Conservation (phyloP, 2,797 vertebrate species). For the Poecilia velifera region DNA sequence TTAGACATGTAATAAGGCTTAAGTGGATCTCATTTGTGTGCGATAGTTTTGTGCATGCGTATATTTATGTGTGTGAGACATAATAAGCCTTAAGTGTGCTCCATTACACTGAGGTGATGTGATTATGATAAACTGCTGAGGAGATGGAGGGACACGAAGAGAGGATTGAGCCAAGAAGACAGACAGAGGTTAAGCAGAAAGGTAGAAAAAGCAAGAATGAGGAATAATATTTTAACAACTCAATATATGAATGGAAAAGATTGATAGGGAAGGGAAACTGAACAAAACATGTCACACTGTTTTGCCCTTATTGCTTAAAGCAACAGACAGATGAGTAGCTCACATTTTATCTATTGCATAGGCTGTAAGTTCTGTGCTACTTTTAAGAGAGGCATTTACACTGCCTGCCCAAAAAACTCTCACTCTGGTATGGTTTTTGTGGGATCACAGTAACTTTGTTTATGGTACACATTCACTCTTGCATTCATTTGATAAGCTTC, state of each 20-base stretch:
- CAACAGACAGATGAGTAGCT: slow-evolving; percentile 9
- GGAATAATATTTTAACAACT: background rate
- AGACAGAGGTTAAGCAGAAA: slow-evolving; percentile 4
- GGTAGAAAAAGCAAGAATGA: background rate
- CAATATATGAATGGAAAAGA: background rate
- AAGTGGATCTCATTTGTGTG: slow-evolving; percentile 64
- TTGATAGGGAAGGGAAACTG: background rate
- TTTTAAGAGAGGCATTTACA: slow-evolving; percentile 12
- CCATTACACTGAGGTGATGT: slow-evolving; percentile 71
- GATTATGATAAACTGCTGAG: slow-evolving; percentile 78
- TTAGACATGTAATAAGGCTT: slow-evolving; percentile 74
- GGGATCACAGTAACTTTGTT: background rate
- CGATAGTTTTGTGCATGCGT: slow-evolving; percentile 12
- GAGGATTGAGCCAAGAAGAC: slow-evolving; percentile 6
- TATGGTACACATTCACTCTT: background rate
- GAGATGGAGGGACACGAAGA: slow-evolving; percentile 58
- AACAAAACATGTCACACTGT: background rate
- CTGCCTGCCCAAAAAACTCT: background rate
- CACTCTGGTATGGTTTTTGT: background rate
- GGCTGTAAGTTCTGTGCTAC: slow-evolving; percentile 31
- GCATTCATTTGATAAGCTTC: background rate
- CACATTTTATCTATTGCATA: slow-evolving; percentile 37
- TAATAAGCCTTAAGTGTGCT: slow-evolving; percentile 76
- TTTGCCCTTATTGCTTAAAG: background rate
- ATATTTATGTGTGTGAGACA: slow-evolving; percentile 41